Evolutionary conservation across 2,888 invertebrate species (phyloP).

Genomic region (Polyommatus iphigenia): DNA sequence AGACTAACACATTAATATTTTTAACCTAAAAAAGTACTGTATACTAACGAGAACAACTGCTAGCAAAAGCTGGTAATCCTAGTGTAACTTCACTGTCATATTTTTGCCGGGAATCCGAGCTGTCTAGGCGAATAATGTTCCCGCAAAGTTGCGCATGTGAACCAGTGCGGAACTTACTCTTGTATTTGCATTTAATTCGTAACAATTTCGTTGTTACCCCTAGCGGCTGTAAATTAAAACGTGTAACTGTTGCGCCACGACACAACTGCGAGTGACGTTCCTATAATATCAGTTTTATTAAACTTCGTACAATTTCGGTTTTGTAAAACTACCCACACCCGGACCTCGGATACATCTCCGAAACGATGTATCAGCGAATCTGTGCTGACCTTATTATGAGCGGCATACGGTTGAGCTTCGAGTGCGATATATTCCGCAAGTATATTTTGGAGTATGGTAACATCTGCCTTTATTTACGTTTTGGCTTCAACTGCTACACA

Average conservation of each 20-base stretch:
- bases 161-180: constrained; percentile 19
- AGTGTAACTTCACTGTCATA: not conserved
- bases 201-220: constrained; percentile 18
- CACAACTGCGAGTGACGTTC: constrained; percentile 62
- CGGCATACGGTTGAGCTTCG: constrained; percentile 45
- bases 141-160: constrained; percentile 17
- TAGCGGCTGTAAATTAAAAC: constrained; percentile 25
- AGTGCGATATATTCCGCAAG: constrained; percentile 41
- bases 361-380: constrained; percentile 41
- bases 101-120: not conserved
- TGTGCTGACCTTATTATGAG: constrained; percentile 36
- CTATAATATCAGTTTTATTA: constrained; percentile 75
- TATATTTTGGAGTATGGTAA: constrained; percentile 71
- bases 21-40: too few species aligned
- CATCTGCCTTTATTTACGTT: constrained; percentile 80
- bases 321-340: constrained; percentile 76
- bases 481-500: constrained; percentile 72
- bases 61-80: not conserved
- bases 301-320: constrained; percentile 69
- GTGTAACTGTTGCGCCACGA: constrained; percentile 40
- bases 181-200: constrained; percentile 26
- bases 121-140: not conserved
- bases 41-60: not conserved
- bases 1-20: too few species aligned
- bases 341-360: constrained; percentile 46